Percentiles rank a stretch among this genome's conserved stretches.
phyloP scores from a whole-genome alignment of 2,113 vertebrate genomes.

The Reinhardtius hippoglossoides region DNA sequence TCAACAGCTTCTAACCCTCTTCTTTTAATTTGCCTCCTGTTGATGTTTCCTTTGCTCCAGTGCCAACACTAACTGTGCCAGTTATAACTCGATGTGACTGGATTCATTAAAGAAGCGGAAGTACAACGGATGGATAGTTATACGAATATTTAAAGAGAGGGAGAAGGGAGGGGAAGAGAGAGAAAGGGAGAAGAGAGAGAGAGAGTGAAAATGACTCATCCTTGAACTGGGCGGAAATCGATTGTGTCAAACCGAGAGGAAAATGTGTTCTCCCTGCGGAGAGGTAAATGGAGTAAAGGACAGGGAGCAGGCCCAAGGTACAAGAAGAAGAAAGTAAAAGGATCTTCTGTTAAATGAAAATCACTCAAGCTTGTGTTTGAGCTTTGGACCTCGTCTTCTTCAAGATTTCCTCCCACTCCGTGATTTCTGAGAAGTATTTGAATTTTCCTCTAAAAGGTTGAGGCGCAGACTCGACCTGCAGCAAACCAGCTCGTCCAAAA shows the following conservation, averaged over 20 bases:
- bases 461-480: too few species aligned
- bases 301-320: constrained; percentile 16
- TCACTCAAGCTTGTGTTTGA: too few species aligned
- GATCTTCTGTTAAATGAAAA: background rate
- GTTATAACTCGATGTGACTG: constrained; percentile 36
- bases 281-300: constrained; percentile 38
- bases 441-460: too few species aligned
- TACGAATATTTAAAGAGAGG: constrained; percentile 6
- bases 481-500: background rate
- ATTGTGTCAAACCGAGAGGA: constrained; percentile 65
- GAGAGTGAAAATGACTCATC: constrained; percentile 50
- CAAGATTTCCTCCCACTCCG: too few species aligned
- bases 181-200: background rate
- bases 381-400: too few species aligned
- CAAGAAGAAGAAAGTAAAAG: constrained; percentile 22
- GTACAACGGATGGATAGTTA: constrained; percentile 32
- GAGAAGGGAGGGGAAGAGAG: background rate
- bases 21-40: constrained; percentile 22
- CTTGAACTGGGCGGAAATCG: constrained; percentile 60
- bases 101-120: constrained; percentile 11
- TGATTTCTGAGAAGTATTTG: too few species aligned
- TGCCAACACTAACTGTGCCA: background rate
- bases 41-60: background rate
- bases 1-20: constrained; percentile 10
- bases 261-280: constrained; percentile 59